phyloP scores from a whole-genome alignment of 2,888 invertebrate species.

The Ennomos erosarius region DNA sequence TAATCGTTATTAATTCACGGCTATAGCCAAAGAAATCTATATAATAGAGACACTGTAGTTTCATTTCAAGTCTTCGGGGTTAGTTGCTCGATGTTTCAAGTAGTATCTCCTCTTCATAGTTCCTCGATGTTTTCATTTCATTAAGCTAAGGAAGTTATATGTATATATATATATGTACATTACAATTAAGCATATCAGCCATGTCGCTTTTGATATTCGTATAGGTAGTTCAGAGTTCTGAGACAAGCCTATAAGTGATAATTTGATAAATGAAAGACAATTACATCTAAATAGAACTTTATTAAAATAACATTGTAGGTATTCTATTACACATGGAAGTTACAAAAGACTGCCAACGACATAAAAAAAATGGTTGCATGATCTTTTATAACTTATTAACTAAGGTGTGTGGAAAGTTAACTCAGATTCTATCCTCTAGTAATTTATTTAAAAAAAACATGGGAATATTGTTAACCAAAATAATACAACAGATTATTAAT shows the following conservation, averaged over 20 bases:
- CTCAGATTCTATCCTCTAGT: conserved; percentile 75
- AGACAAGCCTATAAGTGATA: conserved; percentile 1
- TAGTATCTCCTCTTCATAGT: too few species aligned
- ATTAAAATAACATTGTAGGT: conserved; percentile 61
- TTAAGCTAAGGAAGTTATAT: too few species aligned
- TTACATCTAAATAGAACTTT: conserved; percentile 76
- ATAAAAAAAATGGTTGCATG: conserved; percentile 59
- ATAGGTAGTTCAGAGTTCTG: too few species aligned
- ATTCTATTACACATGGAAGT: conserved; percentile 70
- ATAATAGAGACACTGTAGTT: too few species aligned
- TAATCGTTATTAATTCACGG: too few species aligned
- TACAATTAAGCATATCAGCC: too few species aligned
- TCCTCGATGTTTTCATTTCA: too few species aligned
- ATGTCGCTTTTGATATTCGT: too few species aligned
- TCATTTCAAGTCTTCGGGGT: too few species aligned
- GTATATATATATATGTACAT: too few species aligned
- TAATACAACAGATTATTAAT: conserved; percentile 26
- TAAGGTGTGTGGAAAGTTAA: conserved; percentile 54
- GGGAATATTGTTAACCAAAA: conserved; percentile 48
- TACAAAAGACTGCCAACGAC: conserved; percentile 62
- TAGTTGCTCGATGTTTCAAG: too few species aligned
- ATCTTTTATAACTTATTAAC: conserved; percentile 63
- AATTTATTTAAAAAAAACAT: conserved; percentile 52
- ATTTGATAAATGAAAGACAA: conserved; percentile 55
- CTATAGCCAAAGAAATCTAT: too few species aligned